These are phyloP conservation scores for Hypanus sabinus DNA, from an alignment of 2,113 vertebrate species.

Conservation along the genomic window DNA sequence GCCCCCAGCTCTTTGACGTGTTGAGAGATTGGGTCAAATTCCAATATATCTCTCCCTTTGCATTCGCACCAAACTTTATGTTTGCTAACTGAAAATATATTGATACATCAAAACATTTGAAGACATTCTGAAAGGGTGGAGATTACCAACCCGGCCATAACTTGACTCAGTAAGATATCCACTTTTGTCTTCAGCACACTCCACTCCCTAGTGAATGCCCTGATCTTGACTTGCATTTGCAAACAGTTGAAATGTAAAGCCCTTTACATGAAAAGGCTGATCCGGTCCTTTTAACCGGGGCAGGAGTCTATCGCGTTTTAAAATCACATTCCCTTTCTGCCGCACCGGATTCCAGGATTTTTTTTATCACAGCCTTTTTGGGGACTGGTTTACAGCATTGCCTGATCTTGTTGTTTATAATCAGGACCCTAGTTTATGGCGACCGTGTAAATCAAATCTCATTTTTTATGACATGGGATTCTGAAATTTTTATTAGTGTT, in stretches of 20 bases:
- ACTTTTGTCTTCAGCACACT: background rate
- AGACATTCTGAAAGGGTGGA: too few relatives aligned
- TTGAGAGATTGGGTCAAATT: conserved; percentile 22
- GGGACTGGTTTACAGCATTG: background rate
- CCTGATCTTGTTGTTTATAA: background rate
- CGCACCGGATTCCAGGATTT: background rate
- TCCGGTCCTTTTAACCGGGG: background rate
- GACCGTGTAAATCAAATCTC: background rate
- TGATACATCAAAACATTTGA: too few relatives aligned
- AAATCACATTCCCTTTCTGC: background rate
- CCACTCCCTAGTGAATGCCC: background rate
- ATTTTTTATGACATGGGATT: conserved; percentile 24
- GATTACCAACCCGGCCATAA: background rate
- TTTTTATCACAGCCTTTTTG: too few relatives aligned
- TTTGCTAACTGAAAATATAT: background rate
- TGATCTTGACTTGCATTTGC: background rate
- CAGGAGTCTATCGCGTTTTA: background rate
- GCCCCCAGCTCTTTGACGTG: background rate
- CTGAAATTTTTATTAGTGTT: background rate
- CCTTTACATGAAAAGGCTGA: background rate
- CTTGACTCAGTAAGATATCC: background rate
- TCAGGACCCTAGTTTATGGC: background rate
- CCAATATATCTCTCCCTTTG: background rate
- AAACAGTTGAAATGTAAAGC: background rate
- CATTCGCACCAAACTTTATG: background rate